These are phyloP conservation scores for Apaloderma vittatum DNA, from an alignment of 2,113 vertebrate genomes.

Conservation along the genomic window DNA sequence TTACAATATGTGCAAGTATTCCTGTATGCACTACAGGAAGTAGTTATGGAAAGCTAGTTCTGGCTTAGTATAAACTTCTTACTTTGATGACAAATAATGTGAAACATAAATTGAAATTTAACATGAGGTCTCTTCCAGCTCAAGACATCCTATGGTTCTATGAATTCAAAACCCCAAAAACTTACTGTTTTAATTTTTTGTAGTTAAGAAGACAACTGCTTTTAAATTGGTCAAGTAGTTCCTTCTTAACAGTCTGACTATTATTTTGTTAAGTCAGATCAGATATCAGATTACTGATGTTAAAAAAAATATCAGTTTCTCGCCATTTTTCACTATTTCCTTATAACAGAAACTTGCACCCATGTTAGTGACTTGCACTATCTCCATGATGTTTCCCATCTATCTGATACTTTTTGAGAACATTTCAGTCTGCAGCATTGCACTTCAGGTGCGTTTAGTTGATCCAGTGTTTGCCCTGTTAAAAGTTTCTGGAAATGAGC, in stretches of 20 bases:
- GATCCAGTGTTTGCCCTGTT: background rate
- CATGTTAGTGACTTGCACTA: fast-evolving
- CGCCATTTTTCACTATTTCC: background rate
- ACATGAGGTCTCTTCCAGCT: too few species aligned
- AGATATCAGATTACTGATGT: background rate
- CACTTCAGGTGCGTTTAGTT: background rate
- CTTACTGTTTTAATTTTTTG: background rate
- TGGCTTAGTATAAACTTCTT: background rate
- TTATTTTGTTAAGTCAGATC: background rate
- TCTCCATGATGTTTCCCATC: fast-evolving
- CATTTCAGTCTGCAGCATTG: fast-evolving
- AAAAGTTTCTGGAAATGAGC: background rate
- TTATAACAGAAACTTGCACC: background rate
- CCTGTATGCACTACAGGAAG: background rate
- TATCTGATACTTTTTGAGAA: background rate
- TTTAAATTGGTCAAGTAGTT: background rate
- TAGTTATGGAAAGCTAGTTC: background rate
- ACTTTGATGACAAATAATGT: background rate
- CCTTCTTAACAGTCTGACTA: background rate
- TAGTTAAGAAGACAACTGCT: background rate
- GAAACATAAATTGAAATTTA: background rate
- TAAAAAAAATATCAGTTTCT: background rate
- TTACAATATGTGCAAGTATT: background rate
- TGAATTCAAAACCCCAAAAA: background rate
- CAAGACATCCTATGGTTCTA: too few species aligned